phyloP scores from a whole-genome alignment of 1,140 invertebrate genomes.

The Odontomachus brunneus region DNA sequence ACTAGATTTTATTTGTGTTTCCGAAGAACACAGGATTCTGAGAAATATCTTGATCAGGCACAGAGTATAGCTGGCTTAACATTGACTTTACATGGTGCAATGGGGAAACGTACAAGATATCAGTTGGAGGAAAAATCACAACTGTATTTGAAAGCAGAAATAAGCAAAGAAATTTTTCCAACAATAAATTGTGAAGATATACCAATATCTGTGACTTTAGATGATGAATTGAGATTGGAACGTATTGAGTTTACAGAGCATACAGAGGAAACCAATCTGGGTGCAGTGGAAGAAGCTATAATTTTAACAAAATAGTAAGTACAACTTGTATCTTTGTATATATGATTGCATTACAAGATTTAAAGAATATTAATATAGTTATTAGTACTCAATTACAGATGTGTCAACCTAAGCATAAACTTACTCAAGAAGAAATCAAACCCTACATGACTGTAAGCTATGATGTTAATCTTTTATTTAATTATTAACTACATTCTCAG shows the following conservation, averaged over 20 bases:
- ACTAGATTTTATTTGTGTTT: constrained; percentile 91
- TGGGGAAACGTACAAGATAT: constrained; percentile 96
- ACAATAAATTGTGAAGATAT: constrained; percentile 82
- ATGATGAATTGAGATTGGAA: constrained; percentile 94
- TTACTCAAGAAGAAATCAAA: constrained; percentile 92
- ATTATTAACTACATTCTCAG: background rate
- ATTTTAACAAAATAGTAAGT: constrained; percentile 90
- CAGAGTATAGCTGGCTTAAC: constrained; percentile 88
- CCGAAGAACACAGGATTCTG: constrained; percentile 89
- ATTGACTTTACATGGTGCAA: constrained; percentile 88
- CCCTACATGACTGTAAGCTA: constrained; percentile 90
- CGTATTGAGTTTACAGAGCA: constrained; percentile 90
- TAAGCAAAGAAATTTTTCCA: constrained; percentile 82
- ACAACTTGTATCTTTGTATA: constrained; percentile 27
- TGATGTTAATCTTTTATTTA: constrained; percentile 37
- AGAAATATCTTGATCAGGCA: constrained; percentile 89
- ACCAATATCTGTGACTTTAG: constrained; percentile 89
- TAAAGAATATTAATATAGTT: constrained; percentile 59
- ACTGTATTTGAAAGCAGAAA: constrained; percentile 89
- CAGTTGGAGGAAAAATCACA: constrained; percentile 94
- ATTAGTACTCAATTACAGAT: constrained; percentile 88
- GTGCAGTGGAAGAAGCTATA: constrained; percentile 91
- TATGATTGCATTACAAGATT: constrained; percentile 13
- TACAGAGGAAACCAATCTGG: constrained; percentile 87
- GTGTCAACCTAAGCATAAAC: constrained; percentile 91